Evolutionary conservation across 2,113 vertebrate species (phyloP), one percentile per base, ranked within the genome.

Genomic region (Anarrhichthys ocellatus): DNA sequence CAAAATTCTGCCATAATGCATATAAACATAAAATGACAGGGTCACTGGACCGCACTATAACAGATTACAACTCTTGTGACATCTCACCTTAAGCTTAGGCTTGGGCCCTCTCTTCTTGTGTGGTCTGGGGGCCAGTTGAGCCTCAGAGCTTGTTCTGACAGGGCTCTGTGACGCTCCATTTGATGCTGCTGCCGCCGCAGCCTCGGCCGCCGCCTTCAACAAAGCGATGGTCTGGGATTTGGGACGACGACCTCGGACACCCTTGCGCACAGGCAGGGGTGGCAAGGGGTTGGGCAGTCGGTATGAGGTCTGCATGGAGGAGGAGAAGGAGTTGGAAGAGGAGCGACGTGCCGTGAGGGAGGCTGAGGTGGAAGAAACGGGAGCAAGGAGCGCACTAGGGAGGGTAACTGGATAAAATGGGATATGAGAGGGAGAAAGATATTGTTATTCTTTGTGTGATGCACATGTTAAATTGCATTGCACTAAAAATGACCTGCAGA

Each of bases 281-380:
- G 96, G 94, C 86, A 93, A 91, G 69, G 96, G 92, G 93, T 95
- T 92, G 36, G 94, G 94, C 89, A 96, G 94, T 92, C 96, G 96
- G 92, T 96, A 96, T 54, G 96, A 95, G 88, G 97, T 96, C 94
- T 97, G 97, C 97, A 97, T 96, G 95, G 96, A 95, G 93, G 89
- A 95, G 88, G 91, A 90, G 89, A 90, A 90, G 67, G 91, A 92
- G 92, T 78, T 95, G 89, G 92, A 95, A 56, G 96, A 94, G 81
- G 96, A 96, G 91, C 96, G 97, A 93, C 96, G 96, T 85, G 96
- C 95, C 81, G 92, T 87, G 68, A 94, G 93, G 76, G 93, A 93
- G 86, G 88, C 82, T 89, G 96, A 96, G 88, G 95, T 91, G 89
- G 94, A 92, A 72, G 95, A 96, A 75, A 95, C 89, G 24, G 96